phyloP scores from a whole-genome alignment of 2,797 vertebrate genomes.

The Enteromius viviparus region DNA sequence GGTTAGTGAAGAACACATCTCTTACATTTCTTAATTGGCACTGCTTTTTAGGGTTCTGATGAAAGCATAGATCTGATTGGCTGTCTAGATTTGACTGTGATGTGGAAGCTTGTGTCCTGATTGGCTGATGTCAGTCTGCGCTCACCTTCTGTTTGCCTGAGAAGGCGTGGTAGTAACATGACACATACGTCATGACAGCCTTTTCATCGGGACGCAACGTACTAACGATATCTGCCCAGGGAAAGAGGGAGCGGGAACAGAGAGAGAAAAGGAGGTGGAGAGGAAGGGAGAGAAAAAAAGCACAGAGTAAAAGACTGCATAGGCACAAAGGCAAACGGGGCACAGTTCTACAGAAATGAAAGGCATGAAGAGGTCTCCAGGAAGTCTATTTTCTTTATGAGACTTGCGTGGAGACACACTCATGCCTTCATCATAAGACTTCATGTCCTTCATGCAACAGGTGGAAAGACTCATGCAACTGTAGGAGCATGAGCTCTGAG shows the following conservation, averaged over 20 bases:
- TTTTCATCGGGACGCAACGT: slow-evolving; percentile 99
- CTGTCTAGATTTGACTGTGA: slow-evolving; percentile 12
- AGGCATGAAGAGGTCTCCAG: slow-evolving; percentile 55
- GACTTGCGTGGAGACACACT: slow-evolving; percentile 65
- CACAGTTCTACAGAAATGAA: slow-evolving; percentile 62
- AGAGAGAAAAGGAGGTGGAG: slow-evolving; percentile 55
- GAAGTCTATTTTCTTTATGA: slow-evolving; percentile 1
- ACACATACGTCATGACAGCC: slow-evolving; percentile 99
- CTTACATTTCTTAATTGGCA: not conserved
- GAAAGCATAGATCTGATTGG: slow-evolving; percentile 13
- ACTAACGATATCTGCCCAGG: slow-evolving; percentile 97
- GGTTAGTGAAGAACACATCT: slow-evolving; percentile 3
- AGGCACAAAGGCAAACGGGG: slow-evolving; percentile 74
- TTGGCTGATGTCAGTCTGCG: slow-evolving; percentile 25
- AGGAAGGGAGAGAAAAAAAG: slow-evolving; percentile 65
- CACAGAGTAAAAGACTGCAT: slow-evolving; percentile 80
- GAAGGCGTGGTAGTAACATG: slow-evolving; percentile 99
- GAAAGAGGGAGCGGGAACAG: slow-evolving; percentile 61
- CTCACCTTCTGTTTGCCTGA: slow-evolving; percentile 99
- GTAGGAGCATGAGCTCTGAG: slow-evolving; percentile 74
- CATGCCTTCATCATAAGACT: slow-evolving; percentile 66
- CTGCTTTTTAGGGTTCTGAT: not conserved
- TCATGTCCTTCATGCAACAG: slow-evolving; percentile 83
- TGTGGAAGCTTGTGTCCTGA: slow-evolving; percentile 13
- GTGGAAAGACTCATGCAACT: slow-evolving; percentile 82